These are phyloP conservation scores for Pyrochroa serraticornis DNA, from an alignment of 2,888 invertebrate genomes.

Conservation along the genomic window DNA sequence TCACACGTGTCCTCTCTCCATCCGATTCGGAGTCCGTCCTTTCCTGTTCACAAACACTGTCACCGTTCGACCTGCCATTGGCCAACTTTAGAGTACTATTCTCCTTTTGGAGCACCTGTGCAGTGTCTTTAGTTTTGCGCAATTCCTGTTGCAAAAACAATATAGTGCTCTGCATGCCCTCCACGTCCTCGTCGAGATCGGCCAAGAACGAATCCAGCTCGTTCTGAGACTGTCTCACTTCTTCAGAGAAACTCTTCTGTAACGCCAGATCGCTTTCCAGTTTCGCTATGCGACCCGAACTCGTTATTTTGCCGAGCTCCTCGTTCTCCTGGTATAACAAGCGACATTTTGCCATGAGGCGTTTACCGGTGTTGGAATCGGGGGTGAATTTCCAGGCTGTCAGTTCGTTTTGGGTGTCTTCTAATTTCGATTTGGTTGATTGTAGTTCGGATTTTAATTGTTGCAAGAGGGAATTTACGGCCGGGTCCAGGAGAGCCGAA, in stretches of 20 bases:
- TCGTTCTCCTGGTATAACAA: constrained; percentile 96
- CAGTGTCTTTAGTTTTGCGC: constrained; percentile 75
- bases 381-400: constrained; percentile 99
- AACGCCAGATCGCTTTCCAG: constrained; percentile 93
- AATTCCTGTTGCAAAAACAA: constrained; percentile 92
- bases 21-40: constrained; percentile 59
- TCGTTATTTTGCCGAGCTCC: constrained; percentile 94
- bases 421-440: constrained; percentile 86
- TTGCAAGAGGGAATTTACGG: constrained; percentile 91
- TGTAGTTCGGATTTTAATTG: constrained; percentile 89
- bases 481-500: constrained; percentile 89
- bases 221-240: constrained; percentile 95
- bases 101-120: constrained; percentile 68
- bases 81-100: constrained; percentile 50
- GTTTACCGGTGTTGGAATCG: constrained; percentile 98
- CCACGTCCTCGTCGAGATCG: constrained; percentile 96
- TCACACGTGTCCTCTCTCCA: constrained; percentile 61
- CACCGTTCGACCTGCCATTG: constrained; percentile 37
- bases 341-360: constrained; percentile 96
- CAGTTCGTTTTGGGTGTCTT: constrained; percentile 96
- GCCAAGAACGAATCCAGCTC: constrained; percentile 95
- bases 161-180: constrained; percentile 98
- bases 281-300: constrained; percentile 92
- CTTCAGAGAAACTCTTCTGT: constrained; percentile 94
- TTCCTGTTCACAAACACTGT: constrained; percentile 53